Percentiles rank a stretch among this genome's conserved stretches.
phyloP scores from a whole-genome alignment of 2,888 invertebrate genomes.

The Smittia aterrima region DNA sequence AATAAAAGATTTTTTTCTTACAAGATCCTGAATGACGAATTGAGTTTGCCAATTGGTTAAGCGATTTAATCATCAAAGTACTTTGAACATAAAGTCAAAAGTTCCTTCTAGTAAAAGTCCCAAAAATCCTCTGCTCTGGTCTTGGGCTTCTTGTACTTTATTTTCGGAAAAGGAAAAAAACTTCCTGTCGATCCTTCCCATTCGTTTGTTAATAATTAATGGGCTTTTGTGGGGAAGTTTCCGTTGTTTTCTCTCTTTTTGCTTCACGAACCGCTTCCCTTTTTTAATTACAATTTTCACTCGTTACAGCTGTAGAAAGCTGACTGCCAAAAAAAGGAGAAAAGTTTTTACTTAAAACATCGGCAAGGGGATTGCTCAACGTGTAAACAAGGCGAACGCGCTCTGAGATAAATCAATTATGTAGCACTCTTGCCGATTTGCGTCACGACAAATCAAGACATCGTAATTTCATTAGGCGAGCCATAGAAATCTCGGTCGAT shows the following conservation, averaged over 20 bases:
- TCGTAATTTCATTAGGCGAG: not conserved
- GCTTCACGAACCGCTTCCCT: not conserved
- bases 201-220: slow-evolving; percentile 11
- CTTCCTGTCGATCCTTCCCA: not conserved
- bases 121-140: not conserved
- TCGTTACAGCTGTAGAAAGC: too few relatives aligned
- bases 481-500: slow-evolving; percentile 2
- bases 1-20: too few relatives aligned
- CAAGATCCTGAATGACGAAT: too few relatives aligned
- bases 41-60: too few relatives aligned
- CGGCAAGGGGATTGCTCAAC: too few relatives aligned
- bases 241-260: not conserved
- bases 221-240: not conserved
- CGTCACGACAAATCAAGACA: not conserved
- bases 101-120: too few relatives aligned
- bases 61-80: too few relatives aligned
- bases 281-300: not conserved
- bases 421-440: not conserved
- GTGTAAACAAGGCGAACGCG: not conserved
- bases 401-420: not conserved
- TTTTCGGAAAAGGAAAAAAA: not conserved
- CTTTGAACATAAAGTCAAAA: too few relatives aligned
- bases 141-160: not conserved
- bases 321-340: not conserved
- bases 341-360: not conserved